A percentile compares a stretch with the other conserved stretches of the same genome.
phyloP scores from a whole-genome alignment of 2,797 vertebrate species.

The Danionella dracula region DNA sequence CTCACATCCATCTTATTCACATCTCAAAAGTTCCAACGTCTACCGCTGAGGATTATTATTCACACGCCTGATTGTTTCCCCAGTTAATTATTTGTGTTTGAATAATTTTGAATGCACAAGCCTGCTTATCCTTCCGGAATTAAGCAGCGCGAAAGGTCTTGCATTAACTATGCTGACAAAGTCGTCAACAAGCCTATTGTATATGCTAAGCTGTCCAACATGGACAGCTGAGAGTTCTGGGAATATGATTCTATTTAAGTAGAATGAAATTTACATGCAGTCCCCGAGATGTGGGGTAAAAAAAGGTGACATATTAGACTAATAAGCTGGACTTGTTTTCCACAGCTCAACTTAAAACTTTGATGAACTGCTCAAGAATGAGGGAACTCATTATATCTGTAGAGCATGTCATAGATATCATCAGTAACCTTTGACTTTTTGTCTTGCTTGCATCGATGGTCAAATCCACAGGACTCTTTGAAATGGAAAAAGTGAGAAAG shows the following conservation, averaged over 20 bases:
- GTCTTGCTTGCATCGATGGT: constrained; percentile 32
- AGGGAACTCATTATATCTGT: constrained; percentile 35
- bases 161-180: constrained; percentile 65
- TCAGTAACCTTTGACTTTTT: constrained; percentile 23
- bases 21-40: constrained; percentile 65
- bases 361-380: constrained; percentile 12
- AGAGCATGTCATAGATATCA: neutral
- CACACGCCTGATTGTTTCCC: constrained; percentile 66
- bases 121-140: constrained; percentile 67
- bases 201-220: constrained; percentile 65
- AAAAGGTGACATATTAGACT: constrained; percentile 55
- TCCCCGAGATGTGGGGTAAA: constrained; percentile 44
- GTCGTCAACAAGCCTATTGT: constrained; percentile 62
- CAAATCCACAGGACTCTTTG: constrained; percentile 12
- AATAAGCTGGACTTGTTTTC: constrained; percentile 51
- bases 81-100: constrained; percentile 67
- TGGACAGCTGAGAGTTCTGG: constrained; percentile 65
- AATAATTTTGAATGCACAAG: constrained; percentile 63
- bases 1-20: constrained; percentile 60
- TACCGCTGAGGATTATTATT: constrained; percentile 65
- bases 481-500: neutral
- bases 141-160: constrained; percentile 64
- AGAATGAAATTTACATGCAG: constrained; percentile 61
- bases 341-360: neutral
- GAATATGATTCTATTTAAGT: constrained; percentile 44